A percentile compares a stretch with the other conserved stretches of the same genome.
phyloP scores from a whole-genome alignment of 2,797 vertebrate species.

The Myotis planiceps region DNA sequence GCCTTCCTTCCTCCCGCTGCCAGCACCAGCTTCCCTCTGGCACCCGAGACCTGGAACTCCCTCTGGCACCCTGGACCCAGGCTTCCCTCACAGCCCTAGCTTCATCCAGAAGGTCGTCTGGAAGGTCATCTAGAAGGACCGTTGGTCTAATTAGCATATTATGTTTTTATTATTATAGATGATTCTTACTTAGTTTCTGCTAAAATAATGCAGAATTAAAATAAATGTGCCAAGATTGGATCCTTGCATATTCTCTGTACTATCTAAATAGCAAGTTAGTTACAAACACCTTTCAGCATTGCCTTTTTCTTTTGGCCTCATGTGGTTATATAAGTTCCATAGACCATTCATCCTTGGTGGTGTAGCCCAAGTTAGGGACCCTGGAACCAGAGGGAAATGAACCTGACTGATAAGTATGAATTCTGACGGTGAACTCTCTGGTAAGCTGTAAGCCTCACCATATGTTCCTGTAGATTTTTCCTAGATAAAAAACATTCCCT shows the following conservation, averaged over 20 bases:
- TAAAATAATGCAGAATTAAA: slow-evolving; percentile 27
- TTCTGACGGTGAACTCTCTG: background rate
- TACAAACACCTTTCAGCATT: background rate
- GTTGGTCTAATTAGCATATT: no score
- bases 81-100: no score
- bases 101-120: no score
- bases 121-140: no score
- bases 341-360: background rate
- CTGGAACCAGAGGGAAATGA: background rate
- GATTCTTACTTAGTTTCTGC: background rate
- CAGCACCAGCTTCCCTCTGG: no score
- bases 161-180: background rate
- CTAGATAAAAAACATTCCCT: background rate
- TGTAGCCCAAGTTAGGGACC: background rate
- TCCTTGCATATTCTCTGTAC: background rate
- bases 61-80: no score
- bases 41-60: no score
- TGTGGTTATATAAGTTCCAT: background rate
- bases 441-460: background rate
- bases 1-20: no score
- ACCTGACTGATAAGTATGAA: background rate
- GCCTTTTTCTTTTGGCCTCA: background rate
- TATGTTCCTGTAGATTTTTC: background rate
- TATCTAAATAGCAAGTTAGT: background rate
- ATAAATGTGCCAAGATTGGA: background rate